phyloP scores from a whole-genome alignment of 2,113 vertebrate genomes.

The Pluvianellus socialis region DNA sequence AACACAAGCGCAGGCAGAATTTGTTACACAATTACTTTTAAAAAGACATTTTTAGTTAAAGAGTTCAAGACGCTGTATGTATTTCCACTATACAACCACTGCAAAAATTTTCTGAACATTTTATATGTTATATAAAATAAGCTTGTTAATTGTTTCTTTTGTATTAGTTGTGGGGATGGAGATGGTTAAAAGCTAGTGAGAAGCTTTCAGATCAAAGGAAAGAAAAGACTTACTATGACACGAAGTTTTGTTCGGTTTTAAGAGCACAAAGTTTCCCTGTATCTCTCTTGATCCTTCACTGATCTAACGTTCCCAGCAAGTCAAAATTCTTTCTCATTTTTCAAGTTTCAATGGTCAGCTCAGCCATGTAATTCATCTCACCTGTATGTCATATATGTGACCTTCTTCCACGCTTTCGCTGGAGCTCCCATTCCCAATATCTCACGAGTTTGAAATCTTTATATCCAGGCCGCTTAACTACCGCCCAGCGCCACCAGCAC shows the following conservation, averaged over 20 bases:
- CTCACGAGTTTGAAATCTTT: neutral
- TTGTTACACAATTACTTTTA: neutral
- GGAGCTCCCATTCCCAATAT: neutral
- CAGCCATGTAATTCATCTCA: neutral
- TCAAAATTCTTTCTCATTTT: neutral
- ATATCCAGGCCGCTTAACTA: neutral
- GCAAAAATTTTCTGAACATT: neutral
- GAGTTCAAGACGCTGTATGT: neutral
- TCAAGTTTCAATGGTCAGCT: neutral
- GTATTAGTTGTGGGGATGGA: neutral
- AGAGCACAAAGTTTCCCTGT: neutral
- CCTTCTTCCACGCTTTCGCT: neutral
- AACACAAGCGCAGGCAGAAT: neutral
- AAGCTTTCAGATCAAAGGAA: neutral
- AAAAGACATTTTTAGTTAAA: neutral
- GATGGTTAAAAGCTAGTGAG: accelerated
- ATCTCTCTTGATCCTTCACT: neutral
- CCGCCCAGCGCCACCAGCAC: neutral
- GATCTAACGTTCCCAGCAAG: neutral
- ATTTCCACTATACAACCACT: neutral
- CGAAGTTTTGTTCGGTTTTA: neutral
- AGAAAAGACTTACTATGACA: accelerated
- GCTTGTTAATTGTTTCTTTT: neutral
- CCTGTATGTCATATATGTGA: accelerated
- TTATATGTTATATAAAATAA: neutral